Conservation (phyloP, 2,888 invertebrate species). For the Agrenia bidenticulata region DNA sequence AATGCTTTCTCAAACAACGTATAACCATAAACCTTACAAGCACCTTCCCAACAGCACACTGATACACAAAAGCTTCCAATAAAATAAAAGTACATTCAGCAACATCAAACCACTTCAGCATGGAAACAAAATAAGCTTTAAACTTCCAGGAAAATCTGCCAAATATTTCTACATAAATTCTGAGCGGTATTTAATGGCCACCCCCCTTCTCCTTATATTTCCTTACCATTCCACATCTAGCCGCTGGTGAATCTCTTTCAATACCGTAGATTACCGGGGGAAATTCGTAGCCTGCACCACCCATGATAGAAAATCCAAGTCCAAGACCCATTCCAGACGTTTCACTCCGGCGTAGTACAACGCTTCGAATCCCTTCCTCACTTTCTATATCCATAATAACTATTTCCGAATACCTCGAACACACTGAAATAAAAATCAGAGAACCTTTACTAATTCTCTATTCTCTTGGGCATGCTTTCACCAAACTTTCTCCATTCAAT, state of each 20-base stretch:
- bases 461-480: too few relatives aligned
- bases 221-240: slow-evolving; percentile 79
- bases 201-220: too few relatives aligned
- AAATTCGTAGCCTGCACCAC: slow-evolving; percentile 74
- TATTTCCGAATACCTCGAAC: not conserved
- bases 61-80: slow-evolving; percentile 5
- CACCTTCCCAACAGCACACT: not conserved
- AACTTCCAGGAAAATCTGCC: too few relatives aligned
- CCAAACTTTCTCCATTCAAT: too few relatives aligned
- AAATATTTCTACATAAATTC: too few relatives aligned
- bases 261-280: slow-evolving; percentile 93
- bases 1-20: not conserved
- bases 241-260: slow-evolving; percentile 88
- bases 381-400: slow-evolving; percentile 40
- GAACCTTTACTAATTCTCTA: too few relatives aligned
- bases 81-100: not conserved
- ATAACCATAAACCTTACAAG: not conserved
- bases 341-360: slow-evolving; percentile 50
- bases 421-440: not conserved
- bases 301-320: slow-evolving; percentile 86
- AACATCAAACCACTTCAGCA: not conserved
- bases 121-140: not conserved
- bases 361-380: slow-evolving; percentile 50
- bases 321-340: slow-evolving; percentile 58
- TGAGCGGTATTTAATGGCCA: too few relatives aligned